These are phyloP conservation scores for Drosophila mettleri DNA, from an alignment of 2,888 invertebrate species.

Conservation along the genomic window DNA sequence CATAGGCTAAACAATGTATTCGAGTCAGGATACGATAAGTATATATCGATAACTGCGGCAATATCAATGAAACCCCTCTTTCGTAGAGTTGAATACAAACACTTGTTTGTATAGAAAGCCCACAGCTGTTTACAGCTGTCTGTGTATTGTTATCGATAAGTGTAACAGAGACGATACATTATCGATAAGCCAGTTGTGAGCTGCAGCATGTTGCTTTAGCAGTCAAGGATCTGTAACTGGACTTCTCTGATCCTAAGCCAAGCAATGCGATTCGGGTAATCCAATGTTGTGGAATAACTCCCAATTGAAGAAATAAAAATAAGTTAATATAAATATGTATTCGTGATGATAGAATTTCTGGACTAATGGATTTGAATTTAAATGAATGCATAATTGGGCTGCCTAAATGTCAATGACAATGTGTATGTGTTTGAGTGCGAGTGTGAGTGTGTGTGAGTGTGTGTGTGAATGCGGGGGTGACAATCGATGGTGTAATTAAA, in stretches of 20 bases:
- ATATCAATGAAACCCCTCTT: background rate
- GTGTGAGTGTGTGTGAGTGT: background rate
- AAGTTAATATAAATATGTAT: background rate
- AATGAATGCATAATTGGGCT: background rate
- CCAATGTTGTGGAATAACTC: too few relatives aligned
- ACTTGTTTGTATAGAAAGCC: background rate
- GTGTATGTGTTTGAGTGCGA: background rate
- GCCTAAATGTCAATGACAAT: conserved; percentile 1
- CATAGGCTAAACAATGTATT: background rate
- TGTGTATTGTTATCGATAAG: background rate
- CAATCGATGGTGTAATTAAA: conserved; percentile 3
- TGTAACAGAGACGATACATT: background rate
- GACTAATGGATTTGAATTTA: conserved; percentile 12
- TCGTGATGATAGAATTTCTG: conserved; percentile 3
- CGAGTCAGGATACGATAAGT: background rate
- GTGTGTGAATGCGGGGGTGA: conserved; percentile 1
- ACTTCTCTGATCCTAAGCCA: too few relatives aligned
- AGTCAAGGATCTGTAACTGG: background rate
- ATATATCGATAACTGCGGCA: background rate
- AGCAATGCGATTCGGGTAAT: background rate
- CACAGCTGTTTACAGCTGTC: too few relatives aligned
- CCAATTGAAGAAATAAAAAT: background rate
- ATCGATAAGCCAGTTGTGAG: background rate
- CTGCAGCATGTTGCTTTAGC: too few relatives aligned
- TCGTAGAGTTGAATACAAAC: too few relatives aligned